Evolutionary conservation across 2,797 vertebrate genomes (phyloP).

Genomic region (Danio choprae): DNA sequence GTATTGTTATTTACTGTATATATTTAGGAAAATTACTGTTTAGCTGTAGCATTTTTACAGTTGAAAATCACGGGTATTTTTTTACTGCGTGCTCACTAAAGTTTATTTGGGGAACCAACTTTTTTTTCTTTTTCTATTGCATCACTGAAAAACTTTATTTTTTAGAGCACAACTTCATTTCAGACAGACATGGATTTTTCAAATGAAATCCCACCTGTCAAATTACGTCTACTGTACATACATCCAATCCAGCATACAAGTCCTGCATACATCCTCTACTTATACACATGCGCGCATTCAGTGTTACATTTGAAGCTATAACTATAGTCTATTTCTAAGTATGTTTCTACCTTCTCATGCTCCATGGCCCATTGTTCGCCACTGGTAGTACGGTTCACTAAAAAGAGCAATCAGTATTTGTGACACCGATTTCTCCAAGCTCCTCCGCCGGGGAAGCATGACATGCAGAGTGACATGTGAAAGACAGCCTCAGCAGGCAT

Average conservation of each 20-base stretch:
- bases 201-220: not conserved
- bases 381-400: not conserved
- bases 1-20: too few relatives aligned
- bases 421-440: not conserved
- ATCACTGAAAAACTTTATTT: too few relatives aligned
- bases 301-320: not conserved
- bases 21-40: too few relatives aligned
- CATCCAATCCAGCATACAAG: not conserved
- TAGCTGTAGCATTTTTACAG: too few relatives aligned
- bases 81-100: too few relatives aligned
- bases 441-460: conserved; percentile 23
- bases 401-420: conserved; percentile 36
- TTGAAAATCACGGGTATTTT: too few relatives aligned
- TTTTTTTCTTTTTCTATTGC: too few relatives aligned
- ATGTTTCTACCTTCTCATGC: not conserved
- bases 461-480: conserved; percentile 41
- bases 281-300: conserved; percentile 13
- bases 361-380: not conserved
- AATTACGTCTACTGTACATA: not conserved
- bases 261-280: not conserved
- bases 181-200: not conserved
- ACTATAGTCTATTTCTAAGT: conserved; percentile 44
- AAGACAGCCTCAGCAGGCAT: conserved; percentile 37
- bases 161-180: not conserved
- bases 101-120: too few relatives aligned